A percentile compares a stretch with the other conserved stretches of the same genome.
phyloP scores from a whole-genome alignment of 2,888 invertebrate genomes.

The Lysandra bellargus region DNA sequence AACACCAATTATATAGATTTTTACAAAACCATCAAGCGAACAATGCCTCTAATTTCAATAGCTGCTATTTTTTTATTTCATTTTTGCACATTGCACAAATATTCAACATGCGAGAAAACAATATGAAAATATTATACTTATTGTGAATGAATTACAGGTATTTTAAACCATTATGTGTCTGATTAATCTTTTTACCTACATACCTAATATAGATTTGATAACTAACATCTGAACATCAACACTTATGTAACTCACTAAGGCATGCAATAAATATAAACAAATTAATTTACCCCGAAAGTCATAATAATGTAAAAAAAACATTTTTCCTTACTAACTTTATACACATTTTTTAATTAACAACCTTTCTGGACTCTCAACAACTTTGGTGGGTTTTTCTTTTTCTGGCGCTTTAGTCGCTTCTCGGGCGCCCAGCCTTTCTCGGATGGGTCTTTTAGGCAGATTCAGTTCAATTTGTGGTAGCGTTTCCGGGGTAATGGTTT shows the following conservation, averaged over 20 bases:
- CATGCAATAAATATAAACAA: slow-evolving; percentile 34
- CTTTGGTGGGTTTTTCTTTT: slow-evolving; percentile 54
- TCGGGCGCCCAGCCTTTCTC: slow-evolving; percentile 66
- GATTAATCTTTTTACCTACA: no score
- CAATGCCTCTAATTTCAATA: not conserved
- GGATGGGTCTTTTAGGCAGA: slow-evolving; percentile 71
- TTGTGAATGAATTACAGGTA: no score
- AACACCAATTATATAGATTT: not conserved
- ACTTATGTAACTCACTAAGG: not conserved
- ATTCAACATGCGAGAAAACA: no score
- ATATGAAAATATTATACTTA: no score
- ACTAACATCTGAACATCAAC: not conserved
- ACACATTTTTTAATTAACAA: slow-evolving; percentile 57
- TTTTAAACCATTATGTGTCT: no score
- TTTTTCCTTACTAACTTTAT: slow-evolving; percentile 62
- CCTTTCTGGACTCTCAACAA: slow-evolving; percentile 70
- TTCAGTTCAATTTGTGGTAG: slow-evolving; percentile 74
- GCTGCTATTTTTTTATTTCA: not conserved
- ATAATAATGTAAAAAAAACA: slow-evolving; percentile 35
- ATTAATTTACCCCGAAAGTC: slow-evolving; percentile 35
- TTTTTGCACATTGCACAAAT: no score
- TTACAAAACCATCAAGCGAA: not conserved
- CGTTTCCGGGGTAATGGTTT: slow-evolving; percentile 54
- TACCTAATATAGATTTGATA: not conserved
- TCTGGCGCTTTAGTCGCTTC: slow-evolving; percentile 52